These are phyloP conservation scores for Aphaenogaster floridana DNA, from an alignment of 1,140 invertebrate species.

Conservation along the genomic window DNA sequence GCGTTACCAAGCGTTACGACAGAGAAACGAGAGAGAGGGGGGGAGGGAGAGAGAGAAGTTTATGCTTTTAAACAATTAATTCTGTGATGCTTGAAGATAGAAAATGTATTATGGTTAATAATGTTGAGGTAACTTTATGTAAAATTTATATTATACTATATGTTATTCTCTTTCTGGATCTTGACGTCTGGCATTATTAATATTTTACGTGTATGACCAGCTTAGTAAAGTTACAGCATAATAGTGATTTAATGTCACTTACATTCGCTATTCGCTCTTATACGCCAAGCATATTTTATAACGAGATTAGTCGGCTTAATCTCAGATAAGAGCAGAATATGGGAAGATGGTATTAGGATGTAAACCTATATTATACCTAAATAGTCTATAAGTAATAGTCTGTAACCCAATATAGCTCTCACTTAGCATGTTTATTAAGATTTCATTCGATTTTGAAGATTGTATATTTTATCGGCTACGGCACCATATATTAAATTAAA, in stretches of 20 bases:
- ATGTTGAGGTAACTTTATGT: neutral
- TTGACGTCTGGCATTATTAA: conserved; percentile 25
- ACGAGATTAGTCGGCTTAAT: conserved; percentile 54
- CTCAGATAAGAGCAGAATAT: conserved; percentile 51
- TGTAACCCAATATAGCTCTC: neutral
- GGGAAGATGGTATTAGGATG: conserved; percentile 26
- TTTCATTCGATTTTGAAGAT: neutral
- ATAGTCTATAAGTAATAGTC: conserved; percentile 30
- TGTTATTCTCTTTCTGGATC: conserved; percentile 17
- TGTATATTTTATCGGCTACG: neutral
- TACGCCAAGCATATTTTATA: conserved; percentile 47
- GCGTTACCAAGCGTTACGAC: no score
- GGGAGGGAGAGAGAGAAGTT: neutral
- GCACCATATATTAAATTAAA: neutral
- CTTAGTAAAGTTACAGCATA: conserved; percentile 18
- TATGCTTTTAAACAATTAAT: conserved; percentile 10
- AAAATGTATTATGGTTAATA: conserved; percentile 17
- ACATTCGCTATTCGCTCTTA: conserved; percentile 52
- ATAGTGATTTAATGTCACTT: conserved; percentile 61
- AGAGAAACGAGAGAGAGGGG: neutral
- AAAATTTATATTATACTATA: conserved; percentile 3
- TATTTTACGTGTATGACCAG: conserved; percentile 24
- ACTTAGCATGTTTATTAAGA: conserved; percentile 21
- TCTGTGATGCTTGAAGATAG: neutral
- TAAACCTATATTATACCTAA: conserved; percentile 45